A percentile compares a stretch with the other conserved stretches of the same genome.
Conservation (phyloP, 1,140 invertebrate genomes). For the Oncopeltus fasciatus region DNA sequence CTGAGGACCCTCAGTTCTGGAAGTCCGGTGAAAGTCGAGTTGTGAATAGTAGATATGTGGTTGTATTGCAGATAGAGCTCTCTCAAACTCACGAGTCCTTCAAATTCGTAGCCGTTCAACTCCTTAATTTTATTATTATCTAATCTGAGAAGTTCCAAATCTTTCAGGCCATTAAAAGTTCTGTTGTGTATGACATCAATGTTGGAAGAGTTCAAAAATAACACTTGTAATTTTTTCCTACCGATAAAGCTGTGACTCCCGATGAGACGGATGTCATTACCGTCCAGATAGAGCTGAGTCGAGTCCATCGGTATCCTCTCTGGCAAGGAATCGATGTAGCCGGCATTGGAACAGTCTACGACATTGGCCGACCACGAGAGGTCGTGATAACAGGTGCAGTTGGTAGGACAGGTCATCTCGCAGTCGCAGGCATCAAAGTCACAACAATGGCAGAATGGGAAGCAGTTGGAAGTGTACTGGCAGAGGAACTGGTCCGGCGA, state of each 20-base stretch:
- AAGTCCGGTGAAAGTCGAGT: slow-evolving; percentile 60
- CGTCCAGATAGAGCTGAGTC: slow-evolving; percentile 76
- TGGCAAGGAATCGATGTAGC: slow-evolving; percentile 55
- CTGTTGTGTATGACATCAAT: slow-evolving; percentile 76
- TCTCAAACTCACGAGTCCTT: slow-evolving; percentile 44
- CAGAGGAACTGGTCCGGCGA: slow-evolving; percentile 78
- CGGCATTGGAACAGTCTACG: slow-evolving; percentile 68
- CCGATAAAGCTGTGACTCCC: slow-evolving; percentile 81
- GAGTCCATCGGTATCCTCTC: slow-evolving; percentile 84
- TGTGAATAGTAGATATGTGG: slow-evolving; percentile 52
- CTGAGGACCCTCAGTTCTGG: slow-evolving; percentile 51
- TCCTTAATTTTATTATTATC: slow-evolving; percentile 61
- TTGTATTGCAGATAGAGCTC: slow-evolving; percentile 52
- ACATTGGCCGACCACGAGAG: slow-evolving; percentile 84
- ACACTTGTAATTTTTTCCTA: slow-evolving; percentile 62
- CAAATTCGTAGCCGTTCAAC: slow-evolving; percentile 72
- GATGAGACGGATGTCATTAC: slow-evolving; percentile 62
- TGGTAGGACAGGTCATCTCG: slow-evolving; percentile 83
- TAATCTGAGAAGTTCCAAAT: slow-evolving; percentile 65
- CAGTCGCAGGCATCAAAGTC: slow-evolving; percentile 89
- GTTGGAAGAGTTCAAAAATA: slow-evolving; percentile 72
- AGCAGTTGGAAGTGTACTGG: slow-evolving; percentile 80
- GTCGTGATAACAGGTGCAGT: slow-evolving; percentile 85
- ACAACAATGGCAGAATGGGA: slow-evolving; percentile 80
- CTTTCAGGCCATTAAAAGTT: slow-evolving; percentile 74